These are phyloP conservation scores for Brevimyrus niger DNA, from an alignment of 2,113 vertebrate genomes.

Conservation along the genomic window DNA sequence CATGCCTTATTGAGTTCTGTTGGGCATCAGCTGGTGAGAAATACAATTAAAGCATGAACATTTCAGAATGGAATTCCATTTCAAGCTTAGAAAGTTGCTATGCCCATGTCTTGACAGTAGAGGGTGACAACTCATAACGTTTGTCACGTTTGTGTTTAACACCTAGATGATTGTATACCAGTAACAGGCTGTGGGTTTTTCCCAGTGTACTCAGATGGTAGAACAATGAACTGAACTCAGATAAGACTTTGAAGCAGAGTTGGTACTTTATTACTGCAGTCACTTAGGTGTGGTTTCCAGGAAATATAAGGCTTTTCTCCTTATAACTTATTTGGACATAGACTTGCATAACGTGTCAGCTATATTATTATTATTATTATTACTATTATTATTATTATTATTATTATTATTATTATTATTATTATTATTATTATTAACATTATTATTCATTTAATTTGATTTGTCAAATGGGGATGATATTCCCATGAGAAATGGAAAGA, in stretches of 20 bases:
- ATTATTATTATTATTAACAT: not conserved
- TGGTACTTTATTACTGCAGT: not conserved
- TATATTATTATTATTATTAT: not conserved
- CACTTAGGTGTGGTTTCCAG: not conserved
- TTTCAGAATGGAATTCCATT: constrained; percentile 18
- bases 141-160: not conserved
- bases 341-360: not conserved
- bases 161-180: not conserved
- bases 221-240: not conserved
- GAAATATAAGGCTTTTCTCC: not conserved
- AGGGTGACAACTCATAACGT: constrained; percentile 27
- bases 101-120: constrained; percentile 28
- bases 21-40: not conserved
- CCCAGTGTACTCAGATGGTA: not conserved
- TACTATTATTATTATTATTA: not conserved
- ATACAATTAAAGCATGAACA: not conserved
- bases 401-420: not conserved
- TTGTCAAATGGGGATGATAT: not conserved
- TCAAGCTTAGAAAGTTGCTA: not conserved
- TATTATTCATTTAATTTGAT: not conserved
- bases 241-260: not conserved
- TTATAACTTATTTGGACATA: not conserved
- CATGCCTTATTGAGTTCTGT: not conserved
- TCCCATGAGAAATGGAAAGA: not conserved
- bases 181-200: not conserved